Base-by-base conservation (phyloP, 2,888 invertebrate species). In the Exephanes ischioxanthus region DNA sequence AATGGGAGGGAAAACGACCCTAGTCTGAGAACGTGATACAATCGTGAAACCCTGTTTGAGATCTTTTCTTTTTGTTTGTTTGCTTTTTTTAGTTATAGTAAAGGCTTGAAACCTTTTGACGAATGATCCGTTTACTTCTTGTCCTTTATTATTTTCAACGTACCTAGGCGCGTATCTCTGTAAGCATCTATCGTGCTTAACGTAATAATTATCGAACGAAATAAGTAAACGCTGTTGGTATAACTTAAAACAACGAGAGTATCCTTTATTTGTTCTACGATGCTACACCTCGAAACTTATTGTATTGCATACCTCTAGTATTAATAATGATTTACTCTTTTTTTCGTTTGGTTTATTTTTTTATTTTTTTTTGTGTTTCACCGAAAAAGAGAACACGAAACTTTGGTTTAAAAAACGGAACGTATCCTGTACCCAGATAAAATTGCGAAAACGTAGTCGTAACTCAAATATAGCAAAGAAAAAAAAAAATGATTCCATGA, bases 201-300 rank as follows among this genome's bases (percentile, higher is more conserved):
- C 22, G 33, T 41, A 19, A 70, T 22, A 26, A 67, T 41, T 41
- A 72, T 78, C 19, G n/a, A 55, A 48, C 37, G 14, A 66, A 82
- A 77, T 77, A 70, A 78, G 73, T 79, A 63, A 73, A 73, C 16
- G 37, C 51, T 30, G 61, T 67, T 19, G 37, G 22, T 58, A 58
- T 79, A 63, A 82, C 70, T 80, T 72, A 48, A 80, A 80, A 83
- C 75, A 83, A 85, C 76, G 80, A 83, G 71, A 79, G 71, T 83
- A 83, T 78, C n/a, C 72, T 80, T 85, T 85, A 81, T 82, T 85
- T 82, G 53, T 68, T 76, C 66, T 55, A 78, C 71, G 66, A 83
- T 71, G 45, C 19, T 83, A 83, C 83, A 82, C 48, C 79, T 71
- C 51, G 66, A 67, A 85, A 82, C 58, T 80, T 76, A 85, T 58